phyloP scores from a whole-genome alignment of 1,140 invertebrate genomes.

The Cylas formicarius region DNA sequence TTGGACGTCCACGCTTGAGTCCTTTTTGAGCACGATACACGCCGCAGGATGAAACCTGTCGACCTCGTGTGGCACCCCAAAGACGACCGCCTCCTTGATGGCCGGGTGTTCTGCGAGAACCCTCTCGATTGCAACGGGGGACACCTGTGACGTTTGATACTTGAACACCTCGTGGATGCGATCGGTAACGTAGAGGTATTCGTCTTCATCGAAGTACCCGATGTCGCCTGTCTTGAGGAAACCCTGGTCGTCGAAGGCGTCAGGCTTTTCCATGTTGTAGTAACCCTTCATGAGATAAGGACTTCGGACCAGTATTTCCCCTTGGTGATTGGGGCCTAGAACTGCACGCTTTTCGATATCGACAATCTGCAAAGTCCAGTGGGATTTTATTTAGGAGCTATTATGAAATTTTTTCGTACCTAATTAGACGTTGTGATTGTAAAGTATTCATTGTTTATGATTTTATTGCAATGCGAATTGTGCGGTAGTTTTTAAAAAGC shows the following conservation, averaged over 20 bases:
- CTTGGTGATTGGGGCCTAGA: constrained; percentile 51
- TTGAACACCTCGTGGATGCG: constrained; percentile 73
- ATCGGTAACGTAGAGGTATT: constrained; percentile 60
- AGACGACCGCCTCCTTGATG: constrained; percentile 60
- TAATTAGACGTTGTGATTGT: too few relatives aligned
- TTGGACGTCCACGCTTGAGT: constrained; percentile 2
- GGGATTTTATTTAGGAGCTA: too few relatives aligned
- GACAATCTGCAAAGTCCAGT: constrained; percentile 42
- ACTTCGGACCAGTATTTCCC: constrained; percentile 63
- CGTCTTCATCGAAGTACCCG: constrained; percentile 58
- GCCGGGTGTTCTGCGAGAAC: constrained; percentile 54
- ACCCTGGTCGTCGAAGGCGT: constrained; percentile 50
- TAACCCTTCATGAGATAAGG: constrained; percentile 43
- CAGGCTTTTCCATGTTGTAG: constrained; percentile 14
- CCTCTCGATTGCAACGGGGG: constrained; percentile 53
- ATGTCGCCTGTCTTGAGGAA: constrained; percentile 69
- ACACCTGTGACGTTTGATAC: constrained; percentile 43
- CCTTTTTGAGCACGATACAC: constrained; percentile 44
- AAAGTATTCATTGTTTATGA: too few relatives aligned
- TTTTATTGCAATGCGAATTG: too few relatives aligned
- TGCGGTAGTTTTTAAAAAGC: too few relatives aligned
- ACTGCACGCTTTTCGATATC: constrained; percentile 54
- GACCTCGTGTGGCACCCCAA: constrained; percentile 55
- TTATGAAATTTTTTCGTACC: too few relatives aligned
- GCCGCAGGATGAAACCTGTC: constrained; percentile 61